These are phyloP conservation scores for Clinocottus analis DNA, from an alignment of 2,113 vertebrate genomes.

Conservation along the genomic window DNA sequence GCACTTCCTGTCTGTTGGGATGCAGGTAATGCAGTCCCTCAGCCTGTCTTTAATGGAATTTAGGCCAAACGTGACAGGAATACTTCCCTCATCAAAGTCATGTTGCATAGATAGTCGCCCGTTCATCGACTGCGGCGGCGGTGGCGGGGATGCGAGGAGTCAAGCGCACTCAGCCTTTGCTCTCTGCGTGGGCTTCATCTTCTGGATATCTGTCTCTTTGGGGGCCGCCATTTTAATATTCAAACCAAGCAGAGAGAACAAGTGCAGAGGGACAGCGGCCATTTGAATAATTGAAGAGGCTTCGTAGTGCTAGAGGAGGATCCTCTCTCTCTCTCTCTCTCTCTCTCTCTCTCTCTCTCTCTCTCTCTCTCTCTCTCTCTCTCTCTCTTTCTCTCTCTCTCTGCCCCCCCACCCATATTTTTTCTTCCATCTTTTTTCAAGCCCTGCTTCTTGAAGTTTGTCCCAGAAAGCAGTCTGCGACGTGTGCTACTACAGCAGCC, in stretches of 20 bases:
- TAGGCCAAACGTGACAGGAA: conserved; percentile 77
- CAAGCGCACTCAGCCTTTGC: conserved; percentile 70
- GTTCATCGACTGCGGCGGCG: conserved; percentile 58
- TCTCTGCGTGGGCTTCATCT: conserved; percentile 76
- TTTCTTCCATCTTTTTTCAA: conserved; percentile 18
- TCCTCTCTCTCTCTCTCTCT: conserved; percentile 50
- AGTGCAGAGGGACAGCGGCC: conserved; percentile 78
- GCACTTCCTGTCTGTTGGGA: conserved; percentile 28
- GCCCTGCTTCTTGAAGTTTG: conserved; percentile 76
- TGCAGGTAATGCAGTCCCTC: conserved; percentile 49
- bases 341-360: no score
- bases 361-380: conserved; percentile 46
- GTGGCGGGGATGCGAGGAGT: conserved; percentile 55
- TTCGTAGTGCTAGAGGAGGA: conserved; percentile 68
- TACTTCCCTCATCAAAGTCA: conserved; percentile 59
- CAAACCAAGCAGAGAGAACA: conserved; percentile 79
- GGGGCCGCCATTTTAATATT: conserved; percentile 80
- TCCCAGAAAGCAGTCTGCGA: conserved; percentile 80
- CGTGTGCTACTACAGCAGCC: conserved; percentile 63
- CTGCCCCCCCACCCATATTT: no score
- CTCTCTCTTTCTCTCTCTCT: conserved; percentile 40
- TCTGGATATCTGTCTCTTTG: conserved; percentile 77
- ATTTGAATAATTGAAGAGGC: conserved; percentile 84
- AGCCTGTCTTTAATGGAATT: conserved; percentile 69
- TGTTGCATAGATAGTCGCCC: conserved; percentile 44